These are phyloP conservation scores for Setophaga coronata DNA, from an alignment of 2,113 vertebrate species.

Conservation along the genomic window DNA sequence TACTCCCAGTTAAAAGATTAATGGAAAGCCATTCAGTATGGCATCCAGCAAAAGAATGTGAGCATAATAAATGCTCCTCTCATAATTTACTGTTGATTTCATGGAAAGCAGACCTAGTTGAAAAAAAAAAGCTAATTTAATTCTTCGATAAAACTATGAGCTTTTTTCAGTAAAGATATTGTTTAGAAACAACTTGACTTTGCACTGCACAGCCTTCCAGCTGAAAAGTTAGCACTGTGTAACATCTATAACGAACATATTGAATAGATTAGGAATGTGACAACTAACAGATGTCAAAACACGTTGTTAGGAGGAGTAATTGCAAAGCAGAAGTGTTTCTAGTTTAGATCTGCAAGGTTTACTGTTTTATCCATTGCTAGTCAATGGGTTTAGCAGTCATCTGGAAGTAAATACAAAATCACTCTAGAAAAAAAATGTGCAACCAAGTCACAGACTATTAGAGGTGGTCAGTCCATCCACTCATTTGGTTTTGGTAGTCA, in stretches of 20 bases:
- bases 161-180: background rate
- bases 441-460: background rate
- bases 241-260: background rate
- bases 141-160: background rate
- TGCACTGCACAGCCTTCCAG: background rate
- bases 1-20: background rate
- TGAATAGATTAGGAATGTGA: conserved; percentile 47
- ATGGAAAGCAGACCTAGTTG: background rate
- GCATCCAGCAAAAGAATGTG: background rate
- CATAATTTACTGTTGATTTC: background rate
- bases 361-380: conserved; percentile 1
- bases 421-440: background rate
- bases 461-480: background rate
- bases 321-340: conserved; percentile 27
- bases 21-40: background rate
- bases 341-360: conserved; percentile 15
- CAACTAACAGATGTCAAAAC: conserved; percentile 44
- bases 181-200: background rate
- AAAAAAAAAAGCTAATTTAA: background rate
- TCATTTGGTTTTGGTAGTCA: background rate
- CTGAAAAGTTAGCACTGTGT: background rate
- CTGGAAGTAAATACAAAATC: conserved; percentile 22
- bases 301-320: conserved; percentile 1
- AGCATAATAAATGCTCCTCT: background rate
- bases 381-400: conserved; percentile 36